Evolutionary conservation across 2,888 invertebrate genomes (phyloP).

Genomic region (Eucera pruinosa): DNA sequence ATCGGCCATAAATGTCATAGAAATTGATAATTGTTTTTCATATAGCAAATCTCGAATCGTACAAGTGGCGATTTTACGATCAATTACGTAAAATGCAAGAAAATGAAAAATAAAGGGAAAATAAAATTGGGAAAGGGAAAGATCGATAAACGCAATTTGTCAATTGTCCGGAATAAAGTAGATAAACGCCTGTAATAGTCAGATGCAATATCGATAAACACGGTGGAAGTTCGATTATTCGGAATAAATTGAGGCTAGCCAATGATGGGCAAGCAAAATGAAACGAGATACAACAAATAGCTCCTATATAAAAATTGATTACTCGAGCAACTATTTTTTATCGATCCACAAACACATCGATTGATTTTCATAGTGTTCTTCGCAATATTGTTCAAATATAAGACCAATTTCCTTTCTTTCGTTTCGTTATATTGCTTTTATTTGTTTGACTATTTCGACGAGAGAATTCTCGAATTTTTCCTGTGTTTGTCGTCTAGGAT

Average conservation of each 20-base stretch:
- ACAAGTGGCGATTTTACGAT: background rate
- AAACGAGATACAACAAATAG: background rate
- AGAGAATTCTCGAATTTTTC: background rate
- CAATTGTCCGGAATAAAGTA: conserved; percentile 20
- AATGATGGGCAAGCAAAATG: background rate
- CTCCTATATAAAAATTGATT: background rate
- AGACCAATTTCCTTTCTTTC: background rate
- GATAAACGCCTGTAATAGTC: conserved; percentile 23
- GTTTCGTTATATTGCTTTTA: background rate
- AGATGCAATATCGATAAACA: conserved; percentile 5
- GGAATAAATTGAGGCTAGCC: conserved; percentile 8
- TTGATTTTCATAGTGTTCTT: background rate
- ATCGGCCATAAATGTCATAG: no score
- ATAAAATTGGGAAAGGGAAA: background rate
- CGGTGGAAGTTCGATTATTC: conserved; percentile 12
- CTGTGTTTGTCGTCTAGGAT: background rate
- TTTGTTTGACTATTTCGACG: background rate
- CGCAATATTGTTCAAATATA: background rate
- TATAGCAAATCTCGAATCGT: background rate
- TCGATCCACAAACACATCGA: no score
- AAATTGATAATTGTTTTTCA: no score
- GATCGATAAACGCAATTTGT: conserved; percentile 18
- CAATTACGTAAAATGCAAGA: background rate
- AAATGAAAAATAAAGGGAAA: background rate
- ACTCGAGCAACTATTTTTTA: background rate